Percentiles rank a stretch among this genome's conserved stretches.
phyloP scores from a whole-genome alignment of 1,140 invertebrate genomes.

The Polypedilum pembai region DNA sequence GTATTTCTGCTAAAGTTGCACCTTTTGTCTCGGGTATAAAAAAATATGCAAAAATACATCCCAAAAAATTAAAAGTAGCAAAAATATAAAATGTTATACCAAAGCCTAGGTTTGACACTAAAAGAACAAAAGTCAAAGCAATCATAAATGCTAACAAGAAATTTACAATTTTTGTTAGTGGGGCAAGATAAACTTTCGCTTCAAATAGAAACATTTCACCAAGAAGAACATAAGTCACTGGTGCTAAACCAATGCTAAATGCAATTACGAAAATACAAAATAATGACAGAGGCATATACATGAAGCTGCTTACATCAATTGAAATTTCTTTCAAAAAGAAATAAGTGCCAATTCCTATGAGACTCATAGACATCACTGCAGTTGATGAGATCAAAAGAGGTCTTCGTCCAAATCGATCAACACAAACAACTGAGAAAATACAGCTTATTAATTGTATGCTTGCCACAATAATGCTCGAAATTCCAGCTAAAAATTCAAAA shows the following conservation, averaged over 20 bases:
- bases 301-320: neutral
- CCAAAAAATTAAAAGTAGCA: neutral
- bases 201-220: neutral
- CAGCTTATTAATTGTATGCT: slow-evolving; percentile 63
- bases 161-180: neutral
- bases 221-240: neutral
- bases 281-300: neutral
- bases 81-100: neutral
- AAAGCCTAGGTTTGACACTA: neutral
- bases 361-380: slow-evolving; percentile 54
- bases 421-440: slow-evolving; percentile 50
- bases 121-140: neutral
- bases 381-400: slow-evolving; percentile 59
- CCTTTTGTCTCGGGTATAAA: neutral
- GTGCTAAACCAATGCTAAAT: neutral
- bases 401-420: slow-evolving; percentile 60
- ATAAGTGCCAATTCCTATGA: slow-evolving; percentile 55
- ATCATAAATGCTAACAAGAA: neutral
- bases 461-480: slow-evolving; percentile 64
- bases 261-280: neutral
- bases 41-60: neutral
- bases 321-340: slow-evolving; percentile 49
- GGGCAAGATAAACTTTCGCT: neutral
- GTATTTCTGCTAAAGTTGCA: neutral
- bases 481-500: slow-evolving; percentile 45